Evolutionary conservation across 2,113 vertebrate genomes (phyloP).

Genomic region (Pterocles burchelli): DNA sequence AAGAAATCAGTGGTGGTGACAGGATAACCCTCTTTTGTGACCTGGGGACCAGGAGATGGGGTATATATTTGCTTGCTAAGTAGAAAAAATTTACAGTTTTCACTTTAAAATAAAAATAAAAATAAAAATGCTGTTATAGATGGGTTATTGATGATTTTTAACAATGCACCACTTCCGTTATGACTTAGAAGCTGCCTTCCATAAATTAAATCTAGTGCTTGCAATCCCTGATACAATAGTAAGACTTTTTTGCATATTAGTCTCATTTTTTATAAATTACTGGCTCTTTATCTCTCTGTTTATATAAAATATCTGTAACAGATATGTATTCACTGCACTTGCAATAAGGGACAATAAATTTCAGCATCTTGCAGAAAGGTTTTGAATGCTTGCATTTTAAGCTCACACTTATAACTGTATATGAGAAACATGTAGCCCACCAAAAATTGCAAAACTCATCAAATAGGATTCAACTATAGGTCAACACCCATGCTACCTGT

Average conservation of each 20-base stretch:
- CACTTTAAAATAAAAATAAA: conserved; percentile 67
- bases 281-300: background rate
- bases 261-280: background rate
- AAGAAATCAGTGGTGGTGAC: conserved; percentile 83
- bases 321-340: background rate
- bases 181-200: conserved; percentile 25
- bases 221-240: background rate
- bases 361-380: background rate
- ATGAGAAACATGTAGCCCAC: conserved; percentile 48
- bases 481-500: background rate
- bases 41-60: conserved; percentile 75
- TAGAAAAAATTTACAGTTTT: conserved; percentile 81
- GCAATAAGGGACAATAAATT: background rate
- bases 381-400: conserved; percentile 15
- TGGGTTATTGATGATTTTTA: conserved; percentile 72
- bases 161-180: conserved; percentile 36
- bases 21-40: conserved; percentile 85
- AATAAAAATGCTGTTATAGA: conserved; percentile 71
- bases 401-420: conserved; percentile 43
- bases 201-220: conserved; percentile 33
- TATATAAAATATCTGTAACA: background rate
- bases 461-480: background rate
- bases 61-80: conserved; percentile 83
- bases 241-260: background rate
- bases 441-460: conserved; percentile 53